Percentiles rank a stretch among this genome's conserved stretches.
Conservation (phyloP, 1,140 invertebrate species). For the Aethina tumida region DNA sequence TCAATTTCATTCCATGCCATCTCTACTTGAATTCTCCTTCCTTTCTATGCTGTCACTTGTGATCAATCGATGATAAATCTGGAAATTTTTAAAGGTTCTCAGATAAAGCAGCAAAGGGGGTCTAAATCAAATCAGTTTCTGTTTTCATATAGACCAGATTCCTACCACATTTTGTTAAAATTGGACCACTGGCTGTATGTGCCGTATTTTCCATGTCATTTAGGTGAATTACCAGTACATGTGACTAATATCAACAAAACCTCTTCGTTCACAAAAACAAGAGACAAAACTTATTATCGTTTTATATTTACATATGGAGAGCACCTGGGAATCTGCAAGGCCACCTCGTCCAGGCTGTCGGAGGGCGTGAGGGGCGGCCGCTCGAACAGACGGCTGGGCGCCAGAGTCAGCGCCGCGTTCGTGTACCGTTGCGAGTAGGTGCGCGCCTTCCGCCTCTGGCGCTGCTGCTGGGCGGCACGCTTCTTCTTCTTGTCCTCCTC, state of each 20-base stretch:
- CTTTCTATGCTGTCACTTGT: too few species aligned
- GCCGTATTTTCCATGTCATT: too few species aligned
- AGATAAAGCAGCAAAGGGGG: too few species aligned
- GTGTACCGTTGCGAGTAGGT: constrained; percentile 34
- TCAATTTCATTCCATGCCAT: too few species aligned
- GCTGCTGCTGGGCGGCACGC: constrained; percentile 43
- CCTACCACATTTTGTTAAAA: too few species aligned
- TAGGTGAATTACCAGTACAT: too few species aligned
- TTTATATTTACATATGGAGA: constrained; percentile 25
- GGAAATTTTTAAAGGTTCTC: too few species aligned
- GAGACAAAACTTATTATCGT: constrained; percentile 5
- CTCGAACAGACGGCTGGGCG: constrained; percentile 72
- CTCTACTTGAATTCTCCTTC: too few species aligned
- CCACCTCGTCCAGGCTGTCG: constrained; percentile 84
- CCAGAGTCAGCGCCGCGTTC: constrained; percentile 46
- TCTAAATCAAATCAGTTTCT: too few species aligned
- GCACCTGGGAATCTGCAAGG: constrained; percentile 84
- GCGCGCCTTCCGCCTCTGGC: constrained; percentile 32
- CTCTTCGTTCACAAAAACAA: neutral
- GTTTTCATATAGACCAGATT: too few species aligned
- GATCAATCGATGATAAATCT: too few species aligned
- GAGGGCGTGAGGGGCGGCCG: constrained; percentile 69
- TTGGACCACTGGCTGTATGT: too few species aligned
- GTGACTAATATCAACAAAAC: constrained; percentile 4
- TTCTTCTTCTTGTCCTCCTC: constrained; percentile 51